Conservation (phyloP, 2,113 vertebrate genomes). For the Eidolon helvum region DNA sequence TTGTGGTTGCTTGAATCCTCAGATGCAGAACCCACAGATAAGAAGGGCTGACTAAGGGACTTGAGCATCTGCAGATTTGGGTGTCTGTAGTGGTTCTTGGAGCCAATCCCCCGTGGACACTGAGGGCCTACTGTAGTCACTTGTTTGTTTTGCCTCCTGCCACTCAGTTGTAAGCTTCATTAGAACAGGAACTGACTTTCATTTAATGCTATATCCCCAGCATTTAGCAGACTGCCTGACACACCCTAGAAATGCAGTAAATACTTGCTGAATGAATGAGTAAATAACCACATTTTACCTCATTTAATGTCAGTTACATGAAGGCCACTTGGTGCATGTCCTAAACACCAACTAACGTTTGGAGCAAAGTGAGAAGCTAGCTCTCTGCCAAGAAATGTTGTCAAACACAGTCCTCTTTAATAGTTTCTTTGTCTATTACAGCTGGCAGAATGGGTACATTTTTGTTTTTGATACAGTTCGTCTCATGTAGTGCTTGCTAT, state of each 20-base stretch:
- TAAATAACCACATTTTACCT: neutral
- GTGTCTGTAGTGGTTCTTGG: neutral
- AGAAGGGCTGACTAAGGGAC: neutral
- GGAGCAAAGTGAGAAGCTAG: neutral
- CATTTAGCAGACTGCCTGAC: neutral
- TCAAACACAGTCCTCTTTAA: neutral
- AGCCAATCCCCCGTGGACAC: neutral
- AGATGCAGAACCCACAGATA: neutral
- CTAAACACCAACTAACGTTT: neutral
- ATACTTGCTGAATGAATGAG: neutral
- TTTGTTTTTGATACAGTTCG: neutral
- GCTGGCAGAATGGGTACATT: neutral
- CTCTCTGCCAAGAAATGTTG: neutral
- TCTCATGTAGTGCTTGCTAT: neutral
- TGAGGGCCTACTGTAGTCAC: neutral
- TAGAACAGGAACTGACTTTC: neutral
- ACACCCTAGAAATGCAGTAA: neutral
- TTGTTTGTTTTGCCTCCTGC: neutral
- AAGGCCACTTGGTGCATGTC: neutral
- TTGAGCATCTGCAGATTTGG: neutral
- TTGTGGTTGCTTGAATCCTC: too few species aligned
- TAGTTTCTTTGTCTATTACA: neutral
- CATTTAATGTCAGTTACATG: neutral
- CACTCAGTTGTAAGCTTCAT: neutral
- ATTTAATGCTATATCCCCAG: too few species aligned